Conservation (phyloP, 1,140 invertebrate species). For the Procambarus clarkii region DNA sequence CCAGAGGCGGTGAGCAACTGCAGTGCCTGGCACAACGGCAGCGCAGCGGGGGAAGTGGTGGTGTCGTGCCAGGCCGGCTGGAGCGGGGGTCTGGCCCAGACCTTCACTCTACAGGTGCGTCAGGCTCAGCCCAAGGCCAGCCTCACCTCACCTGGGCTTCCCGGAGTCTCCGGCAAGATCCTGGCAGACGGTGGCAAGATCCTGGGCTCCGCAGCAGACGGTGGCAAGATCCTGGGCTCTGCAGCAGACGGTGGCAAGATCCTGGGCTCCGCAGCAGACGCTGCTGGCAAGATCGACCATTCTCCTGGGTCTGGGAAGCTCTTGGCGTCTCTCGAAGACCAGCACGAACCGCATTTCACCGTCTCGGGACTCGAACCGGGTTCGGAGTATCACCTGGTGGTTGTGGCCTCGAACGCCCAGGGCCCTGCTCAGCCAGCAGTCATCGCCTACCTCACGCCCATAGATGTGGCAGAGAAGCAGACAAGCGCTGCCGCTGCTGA, state of each 20-base stretch:
- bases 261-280: too few relatives aligned
- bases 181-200: too few relatives aligned
- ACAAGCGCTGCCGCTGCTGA: conserved; percentile 72
- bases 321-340: conserved; percentile 23
- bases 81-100: conserved; percentile 87
- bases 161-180: too few relatives aligned
- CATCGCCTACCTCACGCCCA: conserved; percentile 50
- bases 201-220: too few relatives aligned
- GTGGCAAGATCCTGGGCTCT: too few relatives aligned
- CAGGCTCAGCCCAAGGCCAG: conserved; percentile 72
- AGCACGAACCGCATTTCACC: conserved; percentile 79
- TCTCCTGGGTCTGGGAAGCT: background rate
- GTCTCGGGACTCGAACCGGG: conserved; percentile 82
- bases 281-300: too few relatives aligned
- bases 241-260: too few relatives aligned
- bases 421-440: conserved; percentile 75
- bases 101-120: conserved; percentile 88
- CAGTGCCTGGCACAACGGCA: conserved; percentile 88
- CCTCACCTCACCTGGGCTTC: background rate
- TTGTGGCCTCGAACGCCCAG: conserved; percentile 84
- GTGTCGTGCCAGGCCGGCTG: conserved; percentile 86
- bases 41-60: conserved; percentile 76
- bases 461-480: conserved; percentile 86
- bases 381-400: conserved; percentile 81
- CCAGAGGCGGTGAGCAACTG: conserved; percentile 91